Base-by-base conservation (phyloP, 2,113 vertebrate species). In the Pelecanoides urinatrix region DNA sequence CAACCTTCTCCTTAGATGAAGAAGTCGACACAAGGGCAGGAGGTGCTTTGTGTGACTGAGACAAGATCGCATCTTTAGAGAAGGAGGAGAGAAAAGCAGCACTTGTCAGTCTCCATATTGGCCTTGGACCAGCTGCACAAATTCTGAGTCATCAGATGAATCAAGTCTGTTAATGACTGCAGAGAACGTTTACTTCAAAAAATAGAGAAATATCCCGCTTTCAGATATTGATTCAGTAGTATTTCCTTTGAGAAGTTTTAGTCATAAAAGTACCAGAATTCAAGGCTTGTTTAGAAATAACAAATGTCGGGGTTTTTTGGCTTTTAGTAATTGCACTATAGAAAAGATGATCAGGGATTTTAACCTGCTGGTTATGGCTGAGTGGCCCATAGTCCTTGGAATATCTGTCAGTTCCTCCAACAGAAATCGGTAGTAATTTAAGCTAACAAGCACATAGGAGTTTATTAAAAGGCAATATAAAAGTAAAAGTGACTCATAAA, bases 111-210 rank as follows among this genome's bases (percentile, higher is more conserved):
- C 45, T 68, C 76, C 2, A 3, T 40, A 12, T 86, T 76, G 86
- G 94, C 91, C 74, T 85, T 79, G 91, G 72, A 87, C 47, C 95
- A 92, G 89, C 90, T 79, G 63, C 55, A 70, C 67, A 55, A 44
- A 38, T 66, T 86, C 89, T 91, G 94, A 97, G 88, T 95, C 94
- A 96, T 92, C 79, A 53, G 81, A 66, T 93, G 72, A 90, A 92
- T 90, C 67, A 66, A 84, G 67, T 38, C 85, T 76, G 32, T n/a
- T 83, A 68, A 86, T 90, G 76, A 87, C 68, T 67, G 58, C 80
- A 81, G 47, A 75, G 61, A 86, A 86, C 44, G 88, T 86, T 56
- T 59, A 25, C 61, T 86, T 96, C 38, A 66, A 61, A 85, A 75
- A 85, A 40, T 26, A 56, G 21, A 88, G 58, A 83, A 83, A 50